Evolutionary conservation across 2,888 invertebrate species (phyloP), one percentile per base, ranked within the genome.

Genomic region (Xylota segnis): DNA sequence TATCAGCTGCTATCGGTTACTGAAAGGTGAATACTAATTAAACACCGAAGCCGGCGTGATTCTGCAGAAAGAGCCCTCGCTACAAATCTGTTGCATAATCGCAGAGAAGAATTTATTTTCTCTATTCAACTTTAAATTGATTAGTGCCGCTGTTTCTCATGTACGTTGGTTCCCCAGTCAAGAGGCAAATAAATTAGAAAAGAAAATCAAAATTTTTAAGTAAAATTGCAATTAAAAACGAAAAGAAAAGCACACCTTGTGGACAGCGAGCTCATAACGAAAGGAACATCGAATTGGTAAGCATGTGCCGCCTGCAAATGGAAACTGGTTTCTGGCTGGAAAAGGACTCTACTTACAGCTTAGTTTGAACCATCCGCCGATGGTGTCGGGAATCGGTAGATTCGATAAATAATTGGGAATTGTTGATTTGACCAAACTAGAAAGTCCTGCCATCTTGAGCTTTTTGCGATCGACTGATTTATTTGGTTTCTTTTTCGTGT

Each of bases 311-410:
- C 3, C 1, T 3, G 0, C n/a, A n/a, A 56, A 45, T 18, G 16
- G 18, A 72, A 83, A 58, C 74, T 40, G 74, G 63, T 75, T 70
- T 75, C 7, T n/a, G n/a, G 12, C 12, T 43, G 37, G 10, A 29
- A 23, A 10, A 47, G n/a, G 29, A 40, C 9, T 87, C 18, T 89
- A 93, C 94, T 94, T 94, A 97, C 98, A 94, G 93, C 97, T 96
- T 88, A 98, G 94, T 89, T 94, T 95, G 92, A 97, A 97, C 96
- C 97, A 96, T 90, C 98, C 98, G 87, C 96, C 95, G 88, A 97
- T 92, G 12, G 95, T 94, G 90, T 96, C 95, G 7, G 98, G 98
- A 91, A 98, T 95, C 18, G 98, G 98, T 87, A 98, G 93, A 90
- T 94, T 94, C 72, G 96, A 94, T 89, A 98, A 94, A 93, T 98